Percentiles rank a stretch among this genome's conserved stretches.
Conservation (phyloP, 2,113 vertebrate genomes). For the Sitta europaea region DNA sequence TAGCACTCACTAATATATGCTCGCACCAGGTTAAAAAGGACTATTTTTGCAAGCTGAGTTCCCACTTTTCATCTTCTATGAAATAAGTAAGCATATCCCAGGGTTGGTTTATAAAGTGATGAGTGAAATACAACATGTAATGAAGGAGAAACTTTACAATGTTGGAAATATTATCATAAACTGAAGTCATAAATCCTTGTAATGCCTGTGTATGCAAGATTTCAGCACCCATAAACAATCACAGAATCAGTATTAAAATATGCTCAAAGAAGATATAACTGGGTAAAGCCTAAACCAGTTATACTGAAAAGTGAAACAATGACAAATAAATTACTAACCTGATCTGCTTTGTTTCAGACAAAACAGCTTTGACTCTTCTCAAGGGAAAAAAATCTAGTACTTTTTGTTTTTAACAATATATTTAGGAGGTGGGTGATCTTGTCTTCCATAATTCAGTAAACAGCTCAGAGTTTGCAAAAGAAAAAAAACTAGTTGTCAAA, state of each 20-base stretch:
- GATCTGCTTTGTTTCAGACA: not conserved
- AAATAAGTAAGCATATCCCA: not conserved
- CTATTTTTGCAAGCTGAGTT: not conserved
- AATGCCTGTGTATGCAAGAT: not conserved
- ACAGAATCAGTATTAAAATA: not conserved
- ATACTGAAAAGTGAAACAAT: not conserved
- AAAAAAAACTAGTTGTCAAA: not conserved
- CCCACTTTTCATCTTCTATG: not conserved
- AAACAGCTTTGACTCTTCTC: not conserved
- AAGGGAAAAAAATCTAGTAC: not conserved
- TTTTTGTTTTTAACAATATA: not conserved
- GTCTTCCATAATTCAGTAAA: not conserved
- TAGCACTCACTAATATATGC: not conserved
- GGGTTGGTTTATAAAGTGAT: not conserved
- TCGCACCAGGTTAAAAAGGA: not conserved
- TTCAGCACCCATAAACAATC: not conserved
- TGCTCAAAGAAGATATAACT: not conserved
- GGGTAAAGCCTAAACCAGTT: not conserved
- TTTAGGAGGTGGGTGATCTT: not conserved
- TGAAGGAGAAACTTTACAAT: not conserved
- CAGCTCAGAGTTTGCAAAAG: not conserved
- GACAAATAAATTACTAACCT: not conserved
- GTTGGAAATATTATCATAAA: not conserved
- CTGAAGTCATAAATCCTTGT: not conserved
- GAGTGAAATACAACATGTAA: not conserved